Evolutionary conservation across 1,140 invertebrate species (phyloP), one percentile per base, ranked within the genome.

Genomic region (Neoseiulus cucumeris): DNA sequence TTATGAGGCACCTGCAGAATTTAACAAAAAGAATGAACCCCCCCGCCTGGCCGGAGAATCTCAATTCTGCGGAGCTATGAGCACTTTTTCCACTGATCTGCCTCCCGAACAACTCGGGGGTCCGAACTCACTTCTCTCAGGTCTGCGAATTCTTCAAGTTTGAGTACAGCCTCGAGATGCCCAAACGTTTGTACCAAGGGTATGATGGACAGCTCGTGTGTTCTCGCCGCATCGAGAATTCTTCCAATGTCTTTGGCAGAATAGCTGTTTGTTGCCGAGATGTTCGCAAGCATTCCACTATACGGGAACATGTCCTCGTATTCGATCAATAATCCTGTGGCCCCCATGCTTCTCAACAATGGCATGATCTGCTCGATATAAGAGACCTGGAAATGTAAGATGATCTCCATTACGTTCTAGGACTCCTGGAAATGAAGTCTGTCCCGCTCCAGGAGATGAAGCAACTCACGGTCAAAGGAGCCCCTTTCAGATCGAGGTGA

Each of bases 401-500:
- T 9, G 9, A 39, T 6, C 33, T 6, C 33, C 33, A 9, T 9
- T 4, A 9, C 33, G 33, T 9, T 39, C 4, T 39, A 39, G 9
- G 33, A 39, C 33, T 9, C 4, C 9, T 9, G 33, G 9, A 9
- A 39, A 39, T 4, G 9, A 9, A 39, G 33, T 39, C 33, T 6
- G 33, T 9, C 9, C 9, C 9, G 33, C 9, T 9, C 4, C 33
- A 4, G 33, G 33, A 39, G 9, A 39, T 6, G 4, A 64, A 66
- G 30, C 66, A 69, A 65, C 42, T 66, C 30, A 75, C 66, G 51
- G 72, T 84, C 0, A 87, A 86, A 1, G 91, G 87, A 0, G 87
- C 88, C 17, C 91, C 91, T 75, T 95, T 94, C 1, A 94, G 77
- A 77, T 94, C 91, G 1, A 95, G 75, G 75, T 94, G 91, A 0